Conservation (phyloP, 2,113 vertebrate species). For the Chrysemys picta region DNA sequence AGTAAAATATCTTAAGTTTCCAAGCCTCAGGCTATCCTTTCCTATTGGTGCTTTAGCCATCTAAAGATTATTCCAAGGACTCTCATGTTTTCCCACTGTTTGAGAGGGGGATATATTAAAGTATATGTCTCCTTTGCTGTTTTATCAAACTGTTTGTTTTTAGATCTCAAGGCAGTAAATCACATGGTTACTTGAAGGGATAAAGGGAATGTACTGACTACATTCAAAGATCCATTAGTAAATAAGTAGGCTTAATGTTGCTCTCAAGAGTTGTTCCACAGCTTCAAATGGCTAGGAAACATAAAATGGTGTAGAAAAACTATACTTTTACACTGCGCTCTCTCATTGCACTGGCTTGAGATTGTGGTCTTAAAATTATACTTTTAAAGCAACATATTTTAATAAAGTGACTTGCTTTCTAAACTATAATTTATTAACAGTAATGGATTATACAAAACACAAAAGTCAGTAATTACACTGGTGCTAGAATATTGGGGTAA, state of each 20-base stretch:
- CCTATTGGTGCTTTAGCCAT: neutral
- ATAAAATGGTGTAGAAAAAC: neutral
- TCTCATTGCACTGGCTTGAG: neutral
- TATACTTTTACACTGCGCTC: neutral
- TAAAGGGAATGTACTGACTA: neutral
- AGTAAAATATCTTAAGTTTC: neutral
- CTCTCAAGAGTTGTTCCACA: neutral
- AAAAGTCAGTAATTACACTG: neutral
- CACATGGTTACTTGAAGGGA: slow-evolving; percentile 43
- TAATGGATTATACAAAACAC: neutral
- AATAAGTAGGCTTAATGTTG: neutral
- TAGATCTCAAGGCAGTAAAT: neutral
- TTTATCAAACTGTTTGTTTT: slow-evolving; percentile 27
- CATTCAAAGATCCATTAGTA: slow-evolving; percentile 8
- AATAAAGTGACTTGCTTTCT: neutral
- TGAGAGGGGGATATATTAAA: neutral
- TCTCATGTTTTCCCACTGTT: neutral
- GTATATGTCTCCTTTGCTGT: neutral
- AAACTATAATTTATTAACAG: neutral
- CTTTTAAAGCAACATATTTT: neutral
- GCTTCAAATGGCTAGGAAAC: neutral
- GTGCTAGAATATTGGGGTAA: neutral
- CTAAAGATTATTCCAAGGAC: slow-evolving; percentile 41
- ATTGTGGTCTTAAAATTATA: neutral
- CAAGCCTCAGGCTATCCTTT: neutral